Evolutionary conservation across 1,140 invertebrate species (phyloP), one percentile per base, ranked within the genome.

Genomic region (Drosophila baimaii): DNA sequence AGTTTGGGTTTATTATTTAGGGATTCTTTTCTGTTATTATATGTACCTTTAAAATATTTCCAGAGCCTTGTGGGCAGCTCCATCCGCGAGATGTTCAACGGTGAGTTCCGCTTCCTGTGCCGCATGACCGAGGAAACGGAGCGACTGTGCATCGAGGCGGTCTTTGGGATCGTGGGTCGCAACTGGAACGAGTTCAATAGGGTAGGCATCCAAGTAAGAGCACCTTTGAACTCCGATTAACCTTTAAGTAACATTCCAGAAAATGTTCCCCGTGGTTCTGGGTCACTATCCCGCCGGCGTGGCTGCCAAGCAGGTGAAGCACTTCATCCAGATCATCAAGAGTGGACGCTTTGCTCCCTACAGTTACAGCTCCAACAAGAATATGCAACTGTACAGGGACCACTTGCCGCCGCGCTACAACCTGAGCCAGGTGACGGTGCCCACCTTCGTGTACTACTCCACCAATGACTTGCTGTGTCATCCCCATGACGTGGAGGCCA

Each of bases 231-330:
- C 0, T 17, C 3, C 0, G 0, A 29, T 15, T 39, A 21, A 37
- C 6, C 1, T 21, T 6, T 51, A 0, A 13, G 2, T 5, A 3
- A 0, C 8, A 25, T 77, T 77, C 1, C 9, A 91, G 93, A 95
- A 94, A 41, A 94, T 95, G 84, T 90, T 96, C 5, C 94, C 96
- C 0, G 95, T 97, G 0, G 95, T 97, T 56, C 92, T 96, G 49
- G 94, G 94, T 1, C 96, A 98, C 80, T 93, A 94, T 62, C 97
- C 91, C 2, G 91, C 91, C 0, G 91, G 91, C 17, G 90, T 91
- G 54, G 79, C 91, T 3, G 86, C 91, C 54, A 91, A 92, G 65
- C 91, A 92, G 69, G 82, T 92, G 1, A 90, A 90, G 43, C 91
- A 92, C 66, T 92, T 92, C 17, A 91, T 89, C 49, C 91, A 92